Base-by-base conservation (phyloP, 1,140 invertebrate species). In the Nephotettix cincticeps region DNA sequence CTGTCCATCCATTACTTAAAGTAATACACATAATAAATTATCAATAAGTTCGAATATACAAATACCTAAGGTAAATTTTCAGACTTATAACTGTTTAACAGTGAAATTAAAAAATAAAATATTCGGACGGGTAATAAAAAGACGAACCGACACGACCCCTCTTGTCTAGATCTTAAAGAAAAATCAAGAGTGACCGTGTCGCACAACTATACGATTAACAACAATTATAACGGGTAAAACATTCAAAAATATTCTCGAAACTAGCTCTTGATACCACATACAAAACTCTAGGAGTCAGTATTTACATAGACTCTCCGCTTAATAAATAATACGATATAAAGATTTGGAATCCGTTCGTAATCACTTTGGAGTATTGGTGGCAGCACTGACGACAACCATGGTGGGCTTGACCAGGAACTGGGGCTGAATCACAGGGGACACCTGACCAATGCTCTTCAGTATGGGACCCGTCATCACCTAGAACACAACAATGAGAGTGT, bases 401-500 rank as follows among this genome's bases (percentile, higher is more conserved):
- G 56, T 23, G 9, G 56, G 56, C 56, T 61, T 61, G 1, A 61
- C 56, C 21, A 61, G 56, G 25, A 27, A 61, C 56, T 61, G 56
- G 6, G 47, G 21, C 19, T 51, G 47, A 11, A 51, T 36, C 32
- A 36, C 32, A 6, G 32, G 47, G 25, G 56, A 25, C 21, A 61
- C 56, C n/a, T 61, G 56, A 25, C 56, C n/a, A n/a, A 61, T 61
- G 56, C 56, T 61, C 56, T 61, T 61, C 4, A 61, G 23, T 28
- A 61, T 23, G 6, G 56, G 56, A 27, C 2, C 27, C 9, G 56
- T 27, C 56, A 61, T 29, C 56, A 61, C 27, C 56, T 61, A 23
- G 6, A 51, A 51, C 47, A 51, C 4, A 4, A 51, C 17, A n/a
- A 51, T 19, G 19, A n/a, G 17, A 19, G 17, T 9, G 6, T n/a